phyloP scores from a whole-genome alignment of 2,888 invertebrate species.

The Apoda limacodes region DNA sequence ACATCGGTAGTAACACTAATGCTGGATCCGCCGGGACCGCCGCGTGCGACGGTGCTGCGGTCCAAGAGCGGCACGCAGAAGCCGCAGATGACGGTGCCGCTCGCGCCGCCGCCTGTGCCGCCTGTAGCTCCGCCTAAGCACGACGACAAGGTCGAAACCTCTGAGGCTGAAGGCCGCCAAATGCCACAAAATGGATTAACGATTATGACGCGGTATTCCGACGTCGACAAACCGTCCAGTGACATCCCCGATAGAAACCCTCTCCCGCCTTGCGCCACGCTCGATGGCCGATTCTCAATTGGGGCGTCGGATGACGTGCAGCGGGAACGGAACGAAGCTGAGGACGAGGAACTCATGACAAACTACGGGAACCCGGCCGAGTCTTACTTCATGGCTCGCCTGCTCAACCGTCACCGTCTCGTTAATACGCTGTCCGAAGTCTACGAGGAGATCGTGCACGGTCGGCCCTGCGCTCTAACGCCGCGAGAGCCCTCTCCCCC shows the following conservation, averaged over 20 bases:
- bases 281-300: slow-evolving; percentile 39
- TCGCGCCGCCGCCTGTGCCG: slow-evolving; percentile 19
- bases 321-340: slow-evolving; percentile 22
- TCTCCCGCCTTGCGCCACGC: slow-evolving; percentile 43
- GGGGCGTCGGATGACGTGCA: slow-evolving; percentile 25
- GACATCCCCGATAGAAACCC: slow-evolving; percentile 28
- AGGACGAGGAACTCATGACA: slow-evolving; percentile 35
- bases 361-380: slow-evolving; percentile 62
- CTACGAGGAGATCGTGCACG: slow-evolving; percentile 42
- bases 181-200: slow-evolving; percentile 57
- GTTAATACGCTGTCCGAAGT: slow-evolving; percentile 52
- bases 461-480: slow-evolving; percentile 18
- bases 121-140: slow-evolving; percentile 18
- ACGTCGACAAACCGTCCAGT: slow-evolving; percentile 34
- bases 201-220: slow-evolving; percentile 61
- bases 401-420: slow-evolving; percentile 46
- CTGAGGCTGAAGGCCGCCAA: slow-evolving; percentile 20
- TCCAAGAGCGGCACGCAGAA: slow-evolving; percentile 34
- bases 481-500: slow-evolving; percentile 21
- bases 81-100: slow-evolving; percentile 21
- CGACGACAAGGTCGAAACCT: slow-evolving; percentile 18
- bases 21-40: slow-evolving; percentile 90
- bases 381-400: slow-evolving; percentile 58
- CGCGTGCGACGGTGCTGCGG: slow-evolving; percentile 73
- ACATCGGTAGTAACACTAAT: slow-evolving; percentile 93